Evolutionary conservation across 2,888 invertebrate species (phyloP).

Genomic region (Sturmia bella): DNA sequence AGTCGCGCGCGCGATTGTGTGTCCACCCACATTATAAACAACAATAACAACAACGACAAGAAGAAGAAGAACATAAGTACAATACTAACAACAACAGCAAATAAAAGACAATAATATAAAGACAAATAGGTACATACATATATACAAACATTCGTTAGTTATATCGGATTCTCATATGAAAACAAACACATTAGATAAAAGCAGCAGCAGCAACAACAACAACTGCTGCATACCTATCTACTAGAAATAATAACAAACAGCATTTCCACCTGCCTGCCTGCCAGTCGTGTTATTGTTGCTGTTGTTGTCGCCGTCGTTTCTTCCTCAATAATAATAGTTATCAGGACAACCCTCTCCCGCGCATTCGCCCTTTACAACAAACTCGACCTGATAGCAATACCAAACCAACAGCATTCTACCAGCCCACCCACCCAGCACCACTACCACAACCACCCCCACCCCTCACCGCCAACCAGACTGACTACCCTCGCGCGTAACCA

Average conservation of each 20-base stretch:
- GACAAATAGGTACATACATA: too few species aligned
- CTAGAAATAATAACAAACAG: conserved; percentile 34
- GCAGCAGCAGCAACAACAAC: conserved; percentile 22
- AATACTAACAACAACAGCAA: conserved; percentile 42
- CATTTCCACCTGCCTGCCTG: conserved; percentile 62
- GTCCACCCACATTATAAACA: conserved; percentile 70
- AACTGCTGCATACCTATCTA: background rate
- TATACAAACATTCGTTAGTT: conserved; percentile 54
- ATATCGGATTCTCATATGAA: conserved; percentile 65
- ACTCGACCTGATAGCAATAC: conserved; percentile 57
- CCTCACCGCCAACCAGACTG: too few species aligned
- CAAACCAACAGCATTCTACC: conserved; percentile 42
- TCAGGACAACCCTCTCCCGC: conserved; percentile 68
- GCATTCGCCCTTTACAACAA: conserved; percentile 62
- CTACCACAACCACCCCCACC: conserved; percentile 65
- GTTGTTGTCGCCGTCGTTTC: conserved; percentile 22
- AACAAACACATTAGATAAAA: conserved; percentile 60
- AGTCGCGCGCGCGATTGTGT: conserved; percentile 68
- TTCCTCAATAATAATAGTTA: conserved; percentile 62
- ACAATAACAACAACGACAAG: conserved; percentile 41
- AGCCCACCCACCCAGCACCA: conserved; percentile 54
- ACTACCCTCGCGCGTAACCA: conserved; percentile 72
- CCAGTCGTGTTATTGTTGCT: background rate
- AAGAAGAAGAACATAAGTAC: conserved; percentile 27
- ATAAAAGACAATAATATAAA: conserved; percentile 29